Percentiles rank a stretch among this genome's conserved stretches.
These are phyloP conservation scores for Manis crassicaudata DNA, from an alignment of 2,797 vertebrate genomes.

Conservation along the genomic window DNA sequence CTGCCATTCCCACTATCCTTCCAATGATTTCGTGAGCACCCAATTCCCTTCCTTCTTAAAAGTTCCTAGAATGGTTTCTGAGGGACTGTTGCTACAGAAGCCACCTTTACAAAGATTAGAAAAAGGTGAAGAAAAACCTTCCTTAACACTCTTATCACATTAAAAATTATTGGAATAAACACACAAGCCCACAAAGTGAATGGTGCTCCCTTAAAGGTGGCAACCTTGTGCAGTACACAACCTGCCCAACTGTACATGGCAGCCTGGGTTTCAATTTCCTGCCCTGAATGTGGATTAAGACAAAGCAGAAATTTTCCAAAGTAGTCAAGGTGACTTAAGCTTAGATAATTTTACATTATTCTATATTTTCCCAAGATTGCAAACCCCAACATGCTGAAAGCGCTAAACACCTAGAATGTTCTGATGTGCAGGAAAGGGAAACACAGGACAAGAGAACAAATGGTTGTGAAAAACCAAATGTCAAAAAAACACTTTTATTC, in stretches of 20 bases:
- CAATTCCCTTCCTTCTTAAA: background rate
- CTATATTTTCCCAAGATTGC: background rate
- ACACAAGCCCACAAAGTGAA: background rate
- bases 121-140: background rate
- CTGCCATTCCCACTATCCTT: background rate
- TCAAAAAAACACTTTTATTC: slow-evolving; percentile 82
- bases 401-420: background rate
- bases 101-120: background rate
- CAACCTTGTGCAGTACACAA: background rate
- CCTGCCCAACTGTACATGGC: background rate
- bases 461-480: slow-evolving; percentile 61
- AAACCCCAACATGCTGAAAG: background rate
- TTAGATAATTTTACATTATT: background rate
- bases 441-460: slow-evolving; percentile 12
- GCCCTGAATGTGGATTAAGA: background rate
- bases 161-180: background rate
- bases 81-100: background rate
- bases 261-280: background rate
- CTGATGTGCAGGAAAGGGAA: background rate
- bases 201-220: background rate
- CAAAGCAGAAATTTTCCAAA: background rate
- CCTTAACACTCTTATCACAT: background rate
- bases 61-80: background rate
- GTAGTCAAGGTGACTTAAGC: background rate
- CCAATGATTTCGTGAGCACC: background rate